Evolutionary conservation across 1,140 invertebrate species (phyloP).

Genomic region (Yoshiicerus persimilis): DNA sequence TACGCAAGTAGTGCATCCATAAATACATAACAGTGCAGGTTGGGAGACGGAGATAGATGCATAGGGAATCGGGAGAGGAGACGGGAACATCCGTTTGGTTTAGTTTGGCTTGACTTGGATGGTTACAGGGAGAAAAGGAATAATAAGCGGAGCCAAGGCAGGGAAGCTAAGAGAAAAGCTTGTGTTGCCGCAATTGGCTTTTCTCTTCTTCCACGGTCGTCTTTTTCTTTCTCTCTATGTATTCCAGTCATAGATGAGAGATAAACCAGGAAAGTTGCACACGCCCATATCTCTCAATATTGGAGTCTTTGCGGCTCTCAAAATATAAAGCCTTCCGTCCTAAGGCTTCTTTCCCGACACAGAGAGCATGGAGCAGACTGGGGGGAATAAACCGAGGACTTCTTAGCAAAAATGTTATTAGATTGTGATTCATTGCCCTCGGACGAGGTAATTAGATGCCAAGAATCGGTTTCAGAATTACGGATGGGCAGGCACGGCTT

Average conservation of each 20-base stretch:
- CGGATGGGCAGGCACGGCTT: constrained; percentile 7
- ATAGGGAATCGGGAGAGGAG: background rate
- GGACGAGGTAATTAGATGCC: constrained; percentile 40
- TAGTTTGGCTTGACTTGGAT: too few species aligned
- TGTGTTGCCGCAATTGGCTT: constrained; percentile 21
- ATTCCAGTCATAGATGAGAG: constrained; percentile 21
- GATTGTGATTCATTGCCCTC: constrained; percentile 41
- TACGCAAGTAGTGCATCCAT: background rate
- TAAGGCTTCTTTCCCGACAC: background rate
- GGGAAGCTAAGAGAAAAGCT: background rate
- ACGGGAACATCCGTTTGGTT: too few species aligned
- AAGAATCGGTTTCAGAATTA: constrained; percentile 27
- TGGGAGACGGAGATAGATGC: background rate
- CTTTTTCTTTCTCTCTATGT: background rate
- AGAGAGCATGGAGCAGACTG: background rate
- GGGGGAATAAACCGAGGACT: constrained; percentile 11
- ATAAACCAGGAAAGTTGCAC: constrained; percentile 9
- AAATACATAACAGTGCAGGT: constrained; percentile 11
- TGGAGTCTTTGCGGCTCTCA: constrained; percentile 4
- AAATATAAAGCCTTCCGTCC: constrained; percentile 17
- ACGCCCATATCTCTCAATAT: constrained; percentile 36
- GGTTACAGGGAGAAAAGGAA: background rate
- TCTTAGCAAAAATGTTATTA: constrained; percentile 37
- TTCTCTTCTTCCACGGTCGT: background rate
- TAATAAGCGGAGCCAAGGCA: background rate